Evolutionary conservation across 2,888 invertebrate genomes (phyloP), one percentile per base, ranked within the genome.

Genomic region (Seira sanloemensis): DNA sequence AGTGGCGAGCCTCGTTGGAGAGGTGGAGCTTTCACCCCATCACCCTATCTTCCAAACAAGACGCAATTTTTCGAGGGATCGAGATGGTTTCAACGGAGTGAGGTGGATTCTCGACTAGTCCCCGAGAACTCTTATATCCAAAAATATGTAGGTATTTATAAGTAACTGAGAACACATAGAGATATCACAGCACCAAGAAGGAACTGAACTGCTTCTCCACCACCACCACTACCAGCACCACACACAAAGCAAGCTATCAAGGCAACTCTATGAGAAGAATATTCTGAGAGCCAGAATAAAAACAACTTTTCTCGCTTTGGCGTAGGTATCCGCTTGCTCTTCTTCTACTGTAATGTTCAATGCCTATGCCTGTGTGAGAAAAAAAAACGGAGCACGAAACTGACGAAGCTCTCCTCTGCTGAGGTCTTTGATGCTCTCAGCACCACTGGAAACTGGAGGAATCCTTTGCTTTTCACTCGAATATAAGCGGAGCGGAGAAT

Each of bases 401-500:
- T 37, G 37, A 37, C 37, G 37, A 37, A 37, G 37, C 37, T 37
- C 37, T 37, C 37, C 37, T 37, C 37, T 62, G 62, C 76, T 37
- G 81, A 82, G 81, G 71, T 82, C 68, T 82, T 71, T 86, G 82
- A 79, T 79, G 76, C 81, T 73, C 58, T 68, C 73, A 68, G 74
- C 78, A 78, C 86, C 86, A 86, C 81, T 86, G 78, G 79, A 78
- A 82, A 67, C 66, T 76, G 75, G 81, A 77, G 68, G 79, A 76
- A 73, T 76, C 75, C 77, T 73, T 37, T 67, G 83, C 76, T 82
- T 82, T 82, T 72, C 81, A 82, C 81, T 82, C 50, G 76, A 66
- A 71, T 82, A 82, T 82, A 82, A 37, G 68, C 80, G 37, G 12
- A 7, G 37, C 37, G 37, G 37, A 37, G 37, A 37, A 37, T 12